Conservation (phyloP, 2,888 invertebrate genomes). For the Rhagophthalmus giganteus region DNA sequence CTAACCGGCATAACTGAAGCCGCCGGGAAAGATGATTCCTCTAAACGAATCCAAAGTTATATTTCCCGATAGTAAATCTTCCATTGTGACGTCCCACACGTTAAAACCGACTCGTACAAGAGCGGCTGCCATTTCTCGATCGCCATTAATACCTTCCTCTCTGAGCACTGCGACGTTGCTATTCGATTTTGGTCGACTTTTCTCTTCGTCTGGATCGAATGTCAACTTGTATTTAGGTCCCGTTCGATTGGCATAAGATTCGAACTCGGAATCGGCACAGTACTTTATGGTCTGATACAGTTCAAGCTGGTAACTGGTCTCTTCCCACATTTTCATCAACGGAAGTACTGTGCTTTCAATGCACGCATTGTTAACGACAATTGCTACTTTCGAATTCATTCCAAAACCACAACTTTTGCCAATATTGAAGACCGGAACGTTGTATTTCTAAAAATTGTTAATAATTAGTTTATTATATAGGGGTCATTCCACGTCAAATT, state of each 20-base stretch:
- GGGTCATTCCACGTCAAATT: too few relatives aligned
- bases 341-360: constrained; percentile 66
- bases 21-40: constrained; percentile 94
- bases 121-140: constrained; percentile 95
- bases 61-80: constrained; percentile 75
- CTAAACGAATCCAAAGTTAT: constrained; percentile 78
- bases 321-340: constrained; percentile 89
- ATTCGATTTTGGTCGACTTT: constrained; percentile 14
- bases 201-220: constrained; percentile 65
- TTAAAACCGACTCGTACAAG: constrained; percentile 85
- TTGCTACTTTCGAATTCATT: constrained; percentile 62
- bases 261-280: constrained; percentile 80
- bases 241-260: constrained; percentile 67
- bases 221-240: constrained; percentile 74
- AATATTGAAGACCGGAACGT: constrained; percentile 68
- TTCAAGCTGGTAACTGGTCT: constrained; percentile 90
- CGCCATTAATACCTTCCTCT: constrained; percentile 97
- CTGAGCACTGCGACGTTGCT: constrained; percentile 87
- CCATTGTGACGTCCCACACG: constrained; percentile 94
- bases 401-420: constrained; percentile 71
- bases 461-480: too few relatives aligned
- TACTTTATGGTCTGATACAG: constrained; percentile 77
- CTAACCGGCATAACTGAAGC: constrained; percentile 96
- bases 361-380: constrained; percentile 66
- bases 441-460: constrained; percentile 52